Percentiles rank a stretch among this genome's conserved stretches.
These are phyloP conservation scores for Aphodius granarius DNA, from an alignment of 2,888 invertebrate genomes.

Conservation along the genomic window DNA sequence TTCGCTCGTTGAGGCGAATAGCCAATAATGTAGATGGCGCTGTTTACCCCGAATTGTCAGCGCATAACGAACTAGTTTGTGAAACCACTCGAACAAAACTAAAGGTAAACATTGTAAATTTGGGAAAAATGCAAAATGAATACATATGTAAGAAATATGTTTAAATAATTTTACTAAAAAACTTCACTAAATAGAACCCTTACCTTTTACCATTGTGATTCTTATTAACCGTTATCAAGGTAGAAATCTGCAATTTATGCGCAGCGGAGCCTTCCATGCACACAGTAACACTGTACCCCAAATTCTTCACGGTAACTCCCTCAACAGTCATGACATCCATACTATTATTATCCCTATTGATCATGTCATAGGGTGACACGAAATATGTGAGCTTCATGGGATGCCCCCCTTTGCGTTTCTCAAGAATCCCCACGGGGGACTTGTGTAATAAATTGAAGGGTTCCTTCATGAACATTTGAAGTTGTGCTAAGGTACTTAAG, in stretches of 20 bases:
- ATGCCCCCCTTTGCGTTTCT: constrained; percentile 83
- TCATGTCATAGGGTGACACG: constrained; percentile 88
- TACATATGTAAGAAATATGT: no score
- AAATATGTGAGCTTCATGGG: constrained; percentile 94
- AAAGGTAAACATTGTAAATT: no score
- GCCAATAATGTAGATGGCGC: no score
- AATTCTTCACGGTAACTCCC: constrained; percentile 65
- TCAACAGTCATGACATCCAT: constrained; percentile 77
- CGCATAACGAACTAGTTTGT: no score
- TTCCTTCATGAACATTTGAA: constrained; percentile 73
- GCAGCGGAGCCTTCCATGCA: constrained; percentile 85
- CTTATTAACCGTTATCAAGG: constrained; percentile 70
- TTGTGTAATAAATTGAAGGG: constrained; percentile 78
- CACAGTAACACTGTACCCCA: constrained; percentile 87
- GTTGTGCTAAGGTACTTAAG: constrained; percentile 76
- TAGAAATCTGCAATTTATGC: constrained; percentile 78
- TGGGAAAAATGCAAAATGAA: no score
- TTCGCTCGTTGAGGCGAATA: no score
- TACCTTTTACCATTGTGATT: constrained; percentile 76
- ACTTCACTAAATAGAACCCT: constrained; percentile 28
- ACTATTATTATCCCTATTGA: constrained; percentile 74
- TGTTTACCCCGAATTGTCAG: no score
- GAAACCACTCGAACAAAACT: no score
- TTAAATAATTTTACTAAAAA: background rate
- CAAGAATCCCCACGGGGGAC: constrained; percentile 85